Conservation (phyloP, 2,113 vertebrate genomes). For the Brachyistius frenatus region DNA sequence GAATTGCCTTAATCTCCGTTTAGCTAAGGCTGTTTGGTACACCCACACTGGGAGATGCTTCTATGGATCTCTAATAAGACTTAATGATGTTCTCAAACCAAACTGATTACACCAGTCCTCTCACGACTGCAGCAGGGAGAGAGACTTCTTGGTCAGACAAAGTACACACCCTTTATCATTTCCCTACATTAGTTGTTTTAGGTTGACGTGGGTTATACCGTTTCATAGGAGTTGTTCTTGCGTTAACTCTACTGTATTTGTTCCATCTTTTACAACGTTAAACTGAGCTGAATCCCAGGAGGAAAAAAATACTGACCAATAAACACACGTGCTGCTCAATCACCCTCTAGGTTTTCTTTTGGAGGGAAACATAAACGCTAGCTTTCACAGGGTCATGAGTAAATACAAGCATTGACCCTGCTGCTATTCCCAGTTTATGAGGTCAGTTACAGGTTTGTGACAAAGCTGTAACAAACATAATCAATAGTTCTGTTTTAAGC, state of each 20-base stretch:
- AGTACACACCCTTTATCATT: not conserved
- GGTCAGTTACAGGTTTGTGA: slow-evolving; percentile 21
- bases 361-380: not conserved
- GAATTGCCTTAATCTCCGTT: slow-evolving; percentile 70
- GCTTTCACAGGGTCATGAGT: slow-evolving; percentile 15
- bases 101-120: slow-evolving; percentile 40
- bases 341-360: slow-evolving; percentile 4
- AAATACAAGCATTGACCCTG: slow-evolving; percentile 9
- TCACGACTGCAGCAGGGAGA: slow-evolving; percentile 9
- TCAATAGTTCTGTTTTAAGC: not conserved
- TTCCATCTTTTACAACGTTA: slow-evolving; percentile 4
- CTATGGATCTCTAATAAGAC: slow-evolving; percentile 47
- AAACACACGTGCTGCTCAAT: not conserved
- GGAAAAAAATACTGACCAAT: slow-evolving; percentile 7
- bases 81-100: slow-evolving; percentile 54
- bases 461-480: slow-evolving; percentile 5
- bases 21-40: slow-evolving; percentile 63
- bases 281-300: not conserved
- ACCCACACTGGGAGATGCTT: slow-evolving; percentile 64
- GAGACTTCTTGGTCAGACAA: not conserved
- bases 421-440: slow-evolving; percentile 35
- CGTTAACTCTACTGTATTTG: not conserved
- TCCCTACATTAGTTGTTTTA: not conserved
- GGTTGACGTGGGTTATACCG: not conserved
- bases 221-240: slow-evolving; percentile 7